Percentiles rank a stretch among this genome's conserved stretches.
phyloP scores from a whole-genome alignment of 2,797 vertebrate genomes.

The Hoplostethus atlanticus region DNA sequence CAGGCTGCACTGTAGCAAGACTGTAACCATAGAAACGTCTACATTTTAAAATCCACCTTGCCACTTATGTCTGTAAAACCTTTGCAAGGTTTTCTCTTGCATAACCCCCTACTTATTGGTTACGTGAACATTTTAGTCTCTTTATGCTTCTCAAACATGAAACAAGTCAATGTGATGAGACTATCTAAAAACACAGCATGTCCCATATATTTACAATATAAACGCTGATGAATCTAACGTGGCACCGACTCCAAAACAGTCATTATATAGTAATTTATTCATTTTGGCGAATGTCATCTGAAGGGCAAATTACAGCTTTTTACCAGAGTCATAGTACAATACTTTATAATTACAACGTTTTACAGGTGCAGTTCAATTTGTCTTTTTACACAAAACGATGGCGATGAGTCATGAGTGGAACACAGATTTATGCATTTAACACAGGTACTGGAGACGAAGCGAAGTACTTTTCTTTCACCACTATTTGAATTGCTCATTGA shows the following conservation, averaged over 20 bases:
- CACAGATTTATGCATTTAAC: conserved; percentile 59
- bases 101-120: too few species aligned
- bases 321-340: conserved; percentile 86
- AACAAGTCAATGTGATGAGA: too few species aligned
- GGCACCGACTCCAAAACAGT: conserved; percentile 20
- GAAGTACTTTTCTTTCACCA: conserved; percentile 48
- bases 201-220: too few species aligned
- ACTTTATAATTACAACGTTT: conserved; percentile 86
- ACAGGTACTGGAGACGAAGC: conserved; percentile 58
- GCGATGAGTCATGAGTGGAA: conserved; percentile 57
- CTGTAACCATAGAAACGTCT: too few species aligned
- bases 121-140: too few species aligned
- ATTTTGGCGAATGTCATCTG: conserved; percentile 82
- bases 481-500: conserved; percentile 27
- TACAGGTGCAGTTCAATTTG: conserved; percentile 79
- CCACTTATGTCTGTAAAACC: too few species aligned
- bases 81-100: too few species aligned
- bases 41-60: too few species aligned
- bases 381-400: conserved; percentile 76
- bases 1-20: too few species aligned
- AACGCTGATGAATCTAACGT: background rate
- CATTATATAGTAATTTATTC: conserved; percentile 87
- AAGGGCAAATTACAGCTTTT: conserved; percentile 86
- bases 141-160: too few species aligned
- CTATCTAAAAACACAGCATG: too few species aligned